Conservation (phyloP, 1,140 invertebrate genomes). For the Drosophila erecta region DNA sequence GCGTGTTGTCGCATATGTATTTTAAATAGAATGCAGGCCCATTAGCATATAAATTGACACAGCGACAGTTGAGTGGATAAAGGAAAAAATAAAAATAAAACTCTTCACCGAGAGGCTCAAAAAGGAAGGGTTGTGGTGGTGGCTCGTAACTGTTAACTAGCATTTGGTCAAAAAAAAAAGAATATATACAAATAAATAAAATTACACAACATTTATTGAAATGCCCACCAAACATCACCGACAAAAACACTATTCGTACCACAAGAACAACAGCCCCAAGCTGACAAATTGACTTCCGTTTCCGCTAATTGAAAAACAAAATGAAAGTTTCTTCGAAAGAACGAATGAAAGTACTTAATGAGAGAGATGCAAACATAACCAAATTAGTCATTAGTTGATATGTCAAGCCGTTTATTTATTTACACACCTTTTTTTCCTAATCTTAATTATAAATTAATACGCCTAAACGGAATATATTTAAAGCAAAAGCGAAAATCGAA, state of each 20-base stretch:
- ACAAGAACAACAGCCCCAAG: slow-evolving; percentile 46
- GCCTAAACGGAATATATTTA: slow-evolving; percentile 22
- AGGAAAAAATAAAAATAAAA: slow-evolving; percentile 27
- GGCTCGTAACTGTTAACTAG: slow-evolving; percentile 45
- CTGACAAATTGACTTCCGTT: slow-evolving; percentile 83
- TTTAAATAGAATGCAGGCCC: slow-evolving; percentile 72
- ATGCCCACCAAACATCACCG: slow-evolving; percentile 30
- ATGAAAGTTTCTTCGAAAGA: slow-evolving; percentile 25
- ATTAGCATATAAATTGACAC: slow-evolving; percentile 79
- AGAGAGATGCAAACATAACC: slow-evolving; percentile 74
- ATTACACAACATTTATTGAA: slow-evolving; percentile 5
- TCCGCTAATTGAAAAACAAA: slow-evolving; percentile 53
- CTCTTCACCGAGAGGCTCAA: slow-evolving; percentile 8
- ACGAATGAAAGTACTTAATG: slow-evolving; percentile 39
- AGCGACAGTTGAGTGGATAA: slow-evolving; percentile 57
- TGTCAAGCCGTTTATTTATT: slow-evolving; percentile 67
- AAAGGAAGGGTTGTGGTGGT: neutral
- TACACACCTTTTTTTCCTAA: slow-evolving; percentile 53
- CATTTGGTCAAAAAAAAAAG: slow-evolving; percentile 42
- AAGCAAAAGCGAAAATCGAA: neutral
- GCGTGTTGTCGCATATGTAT: slow-evolving; percentile 68
- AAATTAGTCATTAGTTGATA: slow-evolving; percentile 83
- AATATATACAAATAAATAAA: slow-evolving; percentile 1
- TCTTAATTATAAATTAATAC: slow-evolving; percentile 60
- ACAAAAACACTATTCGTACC: neutral